These are phyloP conservation scores for Gnathonemus longibarbis DNA, from an alignment of 2,113 vertebrate genomes.

Conservation along the genomic window DNA sequence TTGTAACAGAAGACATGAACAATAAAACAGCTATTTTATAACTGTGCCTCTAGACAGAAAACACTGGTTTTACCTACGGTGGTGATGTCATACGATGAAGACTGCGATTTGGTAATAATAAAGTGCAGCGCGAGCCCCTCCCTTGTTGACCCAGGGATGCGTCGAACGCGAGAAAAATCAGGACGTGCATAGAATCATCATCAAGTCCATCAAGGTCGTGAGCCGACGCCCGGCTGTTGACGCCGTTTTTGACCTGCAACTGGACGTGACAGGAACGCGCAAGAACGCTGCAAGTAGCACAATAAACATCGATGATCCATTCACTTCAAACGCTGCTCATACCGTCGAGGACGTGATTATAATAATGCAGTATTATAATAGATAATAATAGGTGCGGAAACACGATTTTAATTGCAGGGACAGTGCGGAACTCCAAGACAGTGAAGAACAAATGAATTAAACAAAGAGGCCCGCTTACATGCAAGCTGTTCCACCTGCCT, in stretches of 20 bases:
- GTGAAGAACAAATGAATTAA: not conserved
- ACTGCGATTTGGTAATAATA: not conserved
- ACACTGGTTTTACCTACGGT: not conserved
- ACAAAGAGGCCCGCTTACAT: not conserved
- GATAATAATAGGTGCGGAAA: not conserved
- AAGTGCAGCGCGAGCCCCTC: not conserved
- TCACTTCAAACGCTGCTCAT: not conserved
- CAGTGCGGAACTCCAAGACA: not conserved
- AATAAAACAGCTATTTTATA: not conserved
- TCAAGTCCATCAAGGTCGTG: not conserved
- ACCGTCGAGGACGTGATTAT: not conserved
- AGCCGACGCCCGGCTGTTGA: not conserved
- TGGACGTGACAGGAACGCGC: not conserved
- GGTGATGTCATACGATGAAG: not conserved
- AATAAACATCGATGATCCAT: not conserved
- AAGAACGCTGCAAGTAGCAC: not conserved
- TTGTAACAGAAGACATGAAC: not conserved
- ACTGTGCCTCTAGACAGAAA: not conserved
- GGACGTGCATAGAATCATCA: not conserved
- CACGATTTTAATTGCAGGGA: not conserved
- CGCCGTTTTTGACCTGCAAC: not conserved
- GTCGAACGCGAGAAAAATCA: not conserved
- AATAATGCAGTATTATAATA: not conserved
- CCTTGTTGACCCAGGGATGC: not conserved
- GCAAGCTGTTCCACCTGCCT: not conserved